phyloP scores from a whole-genome alignment of 2,113 vertebrate species.

The Pungitius pungitius region DNA sequence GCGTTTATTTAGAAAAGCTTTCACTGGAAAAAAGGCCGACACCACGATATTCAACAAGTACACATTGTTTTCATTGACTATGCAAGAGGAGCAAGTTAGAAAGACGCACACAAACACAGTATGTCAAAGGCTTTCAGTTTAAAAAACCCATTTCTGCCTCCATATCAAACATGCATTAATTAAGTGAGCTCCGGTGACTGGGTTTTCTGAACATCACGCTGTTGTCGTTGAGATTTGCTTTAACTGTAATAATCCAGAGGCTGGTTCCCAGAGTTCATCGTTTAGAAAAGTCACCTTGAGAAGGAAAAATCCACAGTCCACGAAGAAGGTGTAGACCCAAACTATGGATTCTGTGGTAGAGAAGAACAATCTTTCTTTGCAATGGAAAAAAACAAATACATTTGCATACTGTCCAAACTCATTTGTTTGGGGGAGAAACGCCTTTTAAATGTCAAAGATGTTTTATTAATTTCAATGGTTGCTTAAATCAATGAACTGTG shows the following conservation, averaged over 20 bases:
- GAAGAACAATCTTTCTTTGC: constrained; percentile 6
- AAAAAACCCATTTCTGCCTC: constrained; percentile 3
- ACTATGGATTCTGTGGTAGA: no score
- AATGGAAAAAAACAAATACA: not conserved
- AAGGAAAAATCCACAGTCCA: not conserved
- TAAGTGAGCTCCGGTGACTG: constrained; percentile 22
- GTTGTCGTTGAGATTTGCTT: not conserved
- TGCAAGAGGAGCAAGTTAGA: constrained; percentile 54
- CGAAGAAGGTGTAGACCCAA: not conserved
- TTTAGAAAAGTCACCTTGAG: not conserved
- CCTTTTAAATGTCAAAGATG: not conserved
- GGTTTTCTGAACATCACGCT: not conserved
- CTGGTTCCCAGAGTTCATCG: not conserved
- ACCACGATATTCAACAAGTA: constrained; percentile 65
- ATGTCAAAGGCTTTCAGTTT: constrained; percentile 46
- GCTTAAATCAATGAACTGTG: not conserved
- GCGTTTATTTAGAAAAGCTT: constrained; percentile 75
- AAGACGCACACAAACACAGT: constrained; percentile 63
- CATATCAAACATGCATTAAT: constrained; percentile 71
- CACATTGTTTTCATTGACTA: constrained; percentile 53
- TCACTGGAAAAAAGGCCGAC: constrained; percentile 62
- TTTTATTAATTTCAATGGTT: not conserved
- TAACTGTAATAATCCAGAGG: not conserved
- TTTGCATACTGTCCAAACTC: constrained; percentile 13
- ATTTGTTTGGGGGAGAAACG: not conserved